Evolutionary conservation across 2,113 vertebrate species (phyloP), one percentile per base, ranked within the genome.

Genomic region (Heptranchias perlo): DNA sequence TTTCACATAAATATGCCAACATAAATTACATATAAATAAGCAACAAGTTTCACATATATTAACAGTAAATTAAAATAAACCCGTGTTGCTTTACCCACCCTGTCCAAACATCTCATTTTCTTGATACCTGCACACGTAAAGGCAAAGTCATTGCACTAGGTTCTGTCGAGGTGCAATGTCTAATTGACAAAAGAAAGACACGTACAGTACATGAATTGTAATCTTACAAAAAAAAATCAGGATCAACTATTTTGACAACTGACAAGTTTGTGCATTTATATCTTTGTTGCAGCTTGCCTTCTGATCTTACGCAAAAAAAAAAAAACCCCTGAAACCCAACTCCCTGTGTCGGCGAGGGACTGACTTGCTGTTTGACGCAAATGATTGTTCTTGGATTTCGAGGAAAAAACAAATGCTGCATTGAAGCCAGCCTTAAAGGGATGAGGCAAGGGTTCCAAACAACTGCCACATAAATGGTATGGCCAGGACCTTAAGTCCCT

Each of bases 1-100:
- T 97, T 97, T 96, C 96, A 97, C 97, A 97, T 97, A 97, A 98
- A 98, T 98, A 98, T 96, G 96, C 96, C 96, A 67, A 96, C 96
- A 96, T 96, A 96, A 97, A 96, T 96, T 96, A 97, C 97, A 97
- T 97, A 97, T 98, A 98, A 98, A 98, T 97, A 97, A 98, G 97
- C 86, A 96, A 97, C 96, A 96, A 86, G 89, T 96, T 97, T 86
- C 96, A 98, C 97, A 97, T 96, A 94, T 91, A 97, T 97, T 96
- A 97, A 96, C 95, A 96, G 96, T 95, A 95, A 69, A 69, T 95
- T 67, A 95, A 49, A 69, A 67, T 69, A 95, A 69, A 95, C 25
- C 47, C 65, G 49, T 97, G 94, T 4, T 52, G n/a, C 47, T 95
- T 95, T 96, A 97, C 96, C 97, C 96, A 97, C 97, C 97, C 97